Evolutionary conservation across 1,140 invertebrate genomes (phyloP).

Genomic region (Diachasmimorpha longicaudata): DNA sequence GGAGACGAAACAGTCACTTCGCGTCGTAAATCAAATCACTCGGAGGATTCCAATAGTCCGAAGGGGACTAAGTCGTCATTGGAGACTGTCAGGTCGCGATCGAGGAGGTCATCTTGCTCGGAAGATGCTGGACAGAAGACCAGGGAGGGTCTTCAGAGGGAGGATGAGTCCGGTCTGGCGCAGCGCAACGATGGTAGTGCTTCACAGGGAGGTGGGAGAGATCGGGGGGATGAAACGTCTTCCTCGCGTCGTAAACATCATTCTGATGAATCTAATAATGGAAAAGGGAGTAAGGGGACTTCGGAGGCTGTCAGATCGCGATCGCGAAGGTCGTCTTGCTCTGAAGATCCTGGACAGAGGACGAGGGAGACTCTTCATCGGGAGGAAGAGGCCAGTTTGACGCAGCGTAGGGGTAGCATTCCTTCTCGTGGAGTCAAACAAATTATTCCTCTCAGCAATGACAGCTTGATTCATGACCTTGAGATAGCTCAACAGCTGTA

Average conservation of each 20-base stretch:
- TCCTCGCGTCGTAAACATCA: no score
- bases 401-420: not conserved
- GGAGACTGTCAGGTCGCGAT: not conserved
- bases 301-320: not conserved
- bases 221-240: no score
- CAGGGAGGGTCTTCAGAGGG: not conserved
- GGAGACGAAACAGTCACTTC: no score
- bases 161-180: not conserved
- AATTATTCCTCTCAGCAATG: constrained; percentile 54
- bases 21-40: no score
- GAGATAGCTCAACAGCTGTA: constrained; percentile 50
- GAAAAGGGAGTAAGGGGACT: not conserved
- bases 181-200: not conserved
- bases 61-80: not conserved
- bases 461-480: constrained; percentile 51
- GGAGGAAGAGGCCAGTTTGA: not conserved
- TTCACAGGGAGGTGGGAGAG: no score
- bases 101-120: not conserved
- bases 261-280: no score
- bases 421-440: constrained; percentile 41
- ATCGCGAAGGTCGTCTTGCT: not conserved
- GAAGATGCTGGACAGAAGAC: not conserved
- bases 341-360: not conserved
- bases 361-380: not conserved
- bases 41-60: no score